Evolutionary conservation across 1,140 invertebrate genomes (phyloP).

Genomic region (Rhizoglyphus robini): DNA sequence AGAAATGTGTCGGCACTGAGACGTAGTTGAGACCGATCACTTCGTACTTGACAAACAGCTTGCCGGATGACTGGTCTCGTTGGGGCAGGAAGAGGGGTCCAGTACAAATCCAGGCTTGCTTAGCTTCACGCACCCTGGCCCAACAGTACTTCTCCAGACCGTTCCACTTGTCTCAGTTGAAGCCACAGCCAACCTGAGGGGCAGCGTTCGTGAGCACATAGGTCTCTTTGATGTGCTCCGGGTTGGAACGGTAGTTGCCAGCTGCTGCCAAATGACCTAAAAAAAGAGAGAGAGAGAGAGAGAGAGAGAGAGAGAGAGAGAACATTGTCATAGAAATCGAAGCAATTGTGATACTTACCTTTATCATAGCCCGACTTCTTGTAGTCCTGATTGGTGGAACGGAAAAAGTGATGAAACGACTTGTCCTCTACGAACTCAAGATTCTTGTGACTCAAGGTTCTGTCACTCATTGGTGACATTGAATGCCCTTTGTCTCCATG

Average conservation of each 20-base stretch:
- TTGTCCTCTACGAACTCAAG: slow-evolving; percentile 64
- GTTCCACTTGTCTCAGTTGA: slow-evolving; percentile 90
- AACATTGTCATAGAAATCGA: no score
- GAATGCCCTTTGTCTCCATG: no score
- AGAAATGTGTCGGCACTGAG: slow-evolving; percentile 97
- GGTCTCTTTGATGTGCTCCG: slow-evolving; percentile 73
- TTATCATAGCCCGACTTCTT: slow-evolving; percentile 80
- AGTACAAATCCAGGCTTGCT: slow-evolving; percentile 87
- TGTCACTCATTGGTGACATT: no score
- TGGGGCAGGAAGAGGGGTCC: slow-evolving; percentile 87
- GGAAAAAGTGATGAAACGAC: slow-evolving; percentile 62
- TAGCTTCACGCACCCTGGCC: slow-evolving; percentile 58
- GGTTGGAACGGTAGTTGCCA: slow-evolving; percentile 70
- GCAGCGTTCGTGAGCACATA: slow-evolving; percentile 90
- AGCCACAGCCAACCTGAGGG: slow-evolving; percentile 82
- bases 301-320: no score
- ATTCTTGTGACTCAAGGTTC: slow-evolving; percentile 55
- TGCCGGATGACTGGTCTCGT: slow-evolving; percentile 62
- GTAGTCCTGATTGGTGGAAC: slow-evolving; percentile 79
- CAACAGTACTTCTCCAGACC: slow-evolving; percentile 74
- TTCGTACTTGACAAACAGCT: slow-evolving; percentile 84
- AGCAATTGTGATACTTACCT: no score
- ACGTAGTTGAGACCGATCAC: slow-evolving; percentile 88
- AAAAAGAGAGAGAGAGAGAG: no score
- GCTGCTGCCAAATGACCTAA: slow-evolving; percentile 98